Evolutionary conservation across 1,140 invertebrate genomes (phyloP), one percentile per base, ranked within the genome.

Genomic region (Uloborus diversus): DNA sequence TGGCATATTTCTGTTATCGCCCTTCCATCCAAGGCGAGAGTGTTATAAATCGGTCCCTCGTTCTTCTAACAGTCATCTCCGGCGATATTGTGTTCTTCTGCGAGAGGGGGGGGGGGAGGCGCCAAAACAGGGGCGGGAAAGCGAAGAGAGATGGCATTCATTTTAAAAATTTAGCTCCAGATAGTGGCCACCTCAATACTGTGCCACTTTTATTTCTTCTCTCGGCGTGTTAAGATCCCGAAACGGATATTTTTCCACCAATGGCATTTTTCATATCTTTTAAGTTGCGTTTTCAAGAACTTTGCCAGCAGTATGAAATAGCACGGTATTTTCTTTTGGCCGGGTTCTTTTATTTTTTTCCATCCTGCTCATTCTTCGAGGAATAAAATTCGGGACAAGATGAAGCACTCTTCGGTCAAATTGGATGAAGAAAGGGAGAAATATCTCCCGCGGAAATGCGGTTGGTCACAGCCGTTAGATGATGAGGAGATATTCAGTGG

Each of bases 1-100:
- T 78, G 73, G 73, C 73, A 76, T 76, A 76, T 76, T 78, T 64
- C 59, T 75, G 61, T 65, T 78, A 65, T 78, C 61, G 61, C 61
- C 73, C 32, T 62, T 61, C 33, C 59, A 70, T 37, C 69, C 51
- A 23, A 9, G n/a, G 49, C 66, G 30, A 28, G 73, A 65, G 59
- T 56, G 61, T 65, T 65, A 78, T 78, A 78, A 78, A 65, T 78
- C 73, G 73, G 30, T n/a, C 17, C 49, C 20, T 20, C 20, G 13
- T 20, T 53, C 49, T 5, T 53, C 13, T 53, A 53, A 53, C 49
- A 53, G 49, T 53, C 49, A 53, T 53, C 13, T 53, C 20, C 37
- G 37, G 17, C 37, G 37, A 42, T 42, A 42, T 42, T 42, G 37
- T 42, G 37, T 42, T 42, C 37, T n/a, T n/a, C n/a, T n/a, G 47